Base-by-base conservation (phyloP, 2,797 vertebrate genomes). In the Gorsachius magnificus region DNA sequence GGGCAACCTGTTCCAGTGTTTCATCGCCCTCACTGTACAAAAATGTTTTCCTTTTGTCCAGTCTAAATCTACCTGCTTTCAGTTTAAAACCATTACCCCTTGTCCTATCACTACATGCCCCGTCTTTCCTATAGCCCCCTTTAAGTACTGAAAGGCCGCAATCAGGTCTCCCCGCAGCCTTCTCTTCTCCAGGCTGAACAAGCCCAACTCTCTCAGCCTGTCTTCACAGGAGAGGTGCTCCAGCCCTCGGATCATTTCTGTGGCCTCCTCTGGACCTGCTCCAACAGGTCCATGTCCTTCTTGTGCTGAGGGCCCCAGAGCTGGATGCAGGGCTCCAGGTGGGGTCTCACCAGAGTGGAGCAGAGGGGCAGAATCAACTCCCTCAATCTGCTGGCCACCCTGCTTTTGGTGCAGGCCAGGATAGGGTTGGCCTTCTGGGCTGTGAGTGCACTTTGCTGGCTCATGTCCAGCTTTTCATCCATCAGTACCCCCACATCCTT, bases 371-470 rank as follows among this genome's bases (percentile, higher is more conserved):
- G 61, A 80, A 61, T 68, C 25, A 9, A 31, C 38, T 33, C 56
- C 31, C 48, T 75, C 0, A 0, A 41, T 45, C 35, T 85, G 48
- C 71, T 70, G 54, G 16, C 14, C 51, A 53, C 0, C 0, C 51
- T 38, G 5, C 46, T 88, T 29, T 13, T 46, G 29, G 60, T 75
- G 61, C n/a, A 68, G 29, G 20, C 16, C 29, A 69, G 41, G 29
- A 4, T 22, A 36, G 1, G 0, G 9, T 65, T 65, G 50, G 51
- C 24, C 4, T 57, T 48, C 82, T 57, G 82, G 24, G 24, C 29
- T 48, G n/a, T 3, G 0, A n/a, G 41, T 1, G 1, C 18, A n/a
- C 5, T 4, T 13, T 68, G 21, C 31, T 2, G 1, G 33, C 9
- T 69, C 43, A 19, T 24, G 31, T 63, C n/a, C 48, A 76, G 17